These are phyloP conservation scores for Carassius gibelio DNA, from an alignment of 2,113 vertebrate genomes.

Conservation along the genomic window DNA sequence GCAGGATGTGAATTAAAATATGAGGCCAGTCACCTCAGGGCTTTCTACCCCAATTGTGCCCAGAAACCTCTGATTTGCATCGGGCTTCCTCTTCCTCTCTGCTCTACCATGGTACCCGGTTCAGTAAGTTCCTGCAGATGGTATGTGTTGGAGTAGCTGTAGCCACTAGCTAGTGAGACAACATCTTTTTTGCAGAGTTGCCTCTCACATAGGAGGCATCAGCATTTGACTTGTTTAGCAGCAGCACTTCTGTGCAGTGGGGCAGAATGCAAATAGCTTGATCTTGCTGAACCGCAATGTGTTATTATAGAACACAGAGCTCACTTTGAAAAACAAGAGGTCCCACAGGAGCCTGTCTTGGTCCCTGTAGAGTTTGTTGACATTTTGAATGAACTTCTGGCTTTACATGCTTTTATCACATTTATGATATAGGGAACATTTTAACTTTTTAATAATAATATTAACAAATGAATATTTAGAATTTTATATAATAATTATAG, in stretches of 20 bases:
- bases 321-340: conserved; percentile 22
- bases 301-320: background rate
- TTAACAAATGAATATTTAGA: background rate
- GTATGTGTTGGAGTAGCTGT: conserved; percentile 25
- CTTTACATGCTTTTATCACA: background rate
- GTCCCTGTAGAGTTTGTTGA: conserved; percentile 15
- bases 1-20: conserved; percentile 10
- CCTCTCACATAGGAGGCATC: background rate
- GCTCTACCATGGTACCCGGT: background rate
- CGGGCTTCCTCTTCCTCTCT: conserved; percentile 17
- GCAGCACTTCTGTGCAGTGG: background rate
- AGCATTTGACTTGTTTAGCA: background rate
- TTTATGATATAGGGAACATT: background rate
- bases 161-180: background rate
- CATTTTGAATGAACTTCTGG: conserved; percentile 1
- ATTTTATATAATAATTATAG: too few species aligned
- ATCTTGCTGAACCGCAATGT: conserved; percentile 27
- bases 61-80: conserved; percentile 48
- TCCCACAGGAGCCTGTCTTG: conserved; percentile 1
- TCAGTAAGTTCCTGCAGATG: conserved; percentile 27
- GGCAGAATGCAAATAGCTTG: background rate
- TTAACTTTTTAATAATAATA: background rate
- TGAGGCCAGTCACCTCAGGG: background rate
- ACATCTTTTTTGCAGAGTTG: background rate
- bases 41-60: conserved; percentile 2